Evolutionary conservation across 35 echinoderm and acorn worm genomes (phyloP), one percentile per base, ranked within the genome.

Genomic region (Heliocidaris erythrogramma): DNA sequence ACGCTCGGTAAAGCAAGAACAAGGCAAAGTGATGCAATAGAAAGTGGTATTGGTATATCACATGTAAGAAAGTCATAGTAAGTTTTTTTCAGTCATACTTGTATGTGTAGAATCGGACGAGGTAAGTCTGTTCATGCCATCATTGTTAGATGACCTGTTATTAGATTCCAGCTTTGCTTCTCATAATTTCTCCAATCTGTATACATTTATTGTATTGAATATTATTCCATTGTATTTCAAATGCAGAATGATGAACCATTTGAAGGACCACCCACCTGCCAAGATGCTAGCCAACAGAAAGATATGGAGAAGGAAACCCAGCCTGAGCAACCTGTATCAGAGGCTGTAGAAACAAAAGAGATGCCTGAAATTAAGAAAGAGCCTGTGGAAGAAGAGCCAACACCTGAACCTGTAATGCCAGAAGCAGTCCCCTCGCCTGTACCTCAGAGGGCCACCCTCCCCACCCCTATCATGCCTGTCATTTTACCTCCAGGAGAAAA

Each of bases 161-260:
- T 52, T 13, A 52, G 12, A 52, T 52, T 52, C 49, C 49, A 52
- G 49, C 49, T 52, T 52, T 8, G 7, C 12, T 52, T 52, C 35
- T 42, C 35, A 42, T 52, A 5, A 52, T 10, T 10, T 52, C 7
- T 52, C 12, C 7, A 2, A 52, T 8, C 7, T 52, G 12, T 13
- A 5, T 50, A 5, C 49, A 52, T 10, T 52, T 8, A 52, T 52
- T 52, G 12, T 52, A 5, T 52, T 24, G 60, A 21, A 69, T 69
- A 17, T 18, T 69, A 52, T 69, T 27, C 14, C 27, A 5, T 78
- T 78, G 21, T 78, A n/a, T 78, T 78, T 56, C 27, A 5, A 27
- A 78, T 78, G 65, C 65, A 78, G 65, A 78, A 78, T 78, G 65
- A 78, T 78, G 65, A 78, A 78, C 65, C 65, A 5, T 78, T 78